These are phyloP conservation scores for Eremobia ochroleuca DNA, from an alignment of 2,888 invertebrate genomes.

Conservation along the genomic window DNA sequence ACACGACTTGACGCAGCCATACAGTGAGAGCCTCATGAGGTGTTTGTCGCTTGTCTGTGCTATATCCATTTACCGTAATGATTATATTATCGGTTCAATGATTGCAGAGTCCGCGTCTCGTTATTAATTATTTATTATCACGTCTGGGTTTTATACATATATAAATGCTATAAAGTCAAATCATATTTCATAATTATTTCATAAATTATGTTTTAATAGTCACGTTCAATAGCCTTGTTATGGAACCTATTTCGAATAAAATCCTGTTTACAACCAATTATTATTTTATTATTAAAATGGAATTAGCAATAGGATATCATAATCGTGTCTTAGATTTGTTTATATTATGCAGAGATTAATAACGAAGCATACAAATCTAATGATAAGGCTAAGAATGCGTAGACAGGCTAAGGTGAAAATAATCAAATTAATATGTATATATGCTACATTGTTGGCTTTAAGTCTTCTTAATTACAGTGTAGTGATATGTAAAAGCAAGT, in stretches of 20 bases:
- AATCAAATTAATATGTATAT: background rate
- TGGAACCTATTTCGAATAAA: background rate
- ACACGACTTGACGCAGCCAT: too few species aligned
- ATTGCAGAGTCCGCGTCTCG: too few species aligned
- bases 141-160: background rate
- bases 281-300: slow-evolving; percentile 13
- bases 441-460: background rate
- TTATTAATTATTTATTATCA: background rate
- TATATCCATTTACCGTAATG: too few species aligned
- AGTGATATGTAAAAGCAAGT: background rate
- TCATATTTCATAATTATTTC: background rate
- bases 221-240: background rate
- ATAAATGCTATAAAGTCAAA: background rate
- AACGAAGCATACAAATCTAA: background rate
- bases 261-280: slow-evolving; percentile 13
- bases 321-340: background rate
- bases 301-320: background rate
- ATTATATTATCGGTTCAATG: too few species aligned
- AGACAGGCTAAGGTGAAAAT: background rate
- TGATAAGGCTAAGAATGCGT: background rate
- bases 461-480: background rate
- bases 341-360: background rate
- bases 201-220: background rate
- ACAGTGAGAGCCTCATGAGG: too few species aligned
- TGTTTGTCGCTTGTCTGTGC: too few species aligned